A percentile compares a stretch with the other conserved stretches of the same genome.
These are phyloP conservation scores for Drosophila fungiperda DNA, from an alignment of 2,888 invertebrate species.

Conservation along the genomic window DNA sequence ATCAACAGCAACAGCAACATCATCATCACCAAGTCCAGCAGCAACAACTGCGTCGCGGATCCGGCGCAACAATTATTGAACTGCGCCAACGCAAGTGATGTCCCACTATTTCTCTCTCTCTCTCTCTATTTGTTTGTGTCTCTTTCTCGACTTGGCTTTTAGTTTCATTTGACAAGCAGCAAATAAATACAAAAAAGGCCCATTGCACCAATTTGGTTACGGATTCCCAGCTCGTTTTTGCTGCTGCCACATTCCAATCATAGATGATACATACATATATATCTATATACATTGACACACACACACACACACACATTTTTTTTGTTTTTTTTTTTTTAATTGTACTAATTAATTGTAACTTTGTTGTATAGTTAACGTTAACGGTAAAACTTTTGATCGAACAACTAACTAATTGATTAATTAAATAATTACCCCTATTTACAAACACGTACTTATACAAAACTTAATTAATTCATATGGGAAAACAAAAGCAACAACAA, in stretches of 20 bases:
- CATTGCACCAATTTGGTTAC: constrained; percentile 10
- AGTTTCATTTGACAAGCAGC: constrained; percentile 85
- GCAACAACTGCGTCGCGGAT: constrained; percentile 81
- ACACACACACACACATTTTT: constrained; percentile 13
- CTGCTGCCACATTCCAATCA: constrained; percentile 34
- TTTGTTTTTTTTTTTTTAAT: constrained; percentile 50
- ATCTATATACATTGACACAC: constrained; percentile 3
- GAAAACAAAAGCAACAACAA: constrained; percentile 19
- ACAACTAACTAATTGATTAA: constrained; percentile 63
- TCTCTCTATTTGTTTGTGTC: not conserved
- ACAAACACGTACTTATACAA: constrained; percentile 45
- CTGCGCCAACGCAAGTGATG: constrained; percentile 85
- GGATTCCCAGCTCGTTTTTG: constrained; percentile 25
- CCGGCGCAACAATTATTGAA: constrained; percentile 88
- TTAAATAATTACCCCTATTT: constrained; percentile 54
- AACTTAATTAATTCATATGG: constrained; percentile 41
- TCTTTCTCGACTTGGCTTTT: constrained; percentile 77
- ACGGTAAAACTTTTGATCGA: constrained; percentile 38
- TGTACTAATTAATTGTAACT: constrained; percentile 66
- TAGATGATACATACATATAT: constrained; percentile 23
- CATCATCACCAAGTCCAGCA: constrained; percentile 44
- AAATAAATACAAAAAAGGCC: constrained; percentile 84
- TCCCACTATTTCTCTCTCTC: not conserved
- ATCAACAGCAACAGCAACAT: constrained; percentile 83
- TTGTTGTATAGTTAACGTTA: constrained; percentile 73